These are phyloP conservation scores for Drosophila malerkotliana DNA, from an alignment of 1,140 invertebrate genomes.

Conservation along the genomic window DNA sequence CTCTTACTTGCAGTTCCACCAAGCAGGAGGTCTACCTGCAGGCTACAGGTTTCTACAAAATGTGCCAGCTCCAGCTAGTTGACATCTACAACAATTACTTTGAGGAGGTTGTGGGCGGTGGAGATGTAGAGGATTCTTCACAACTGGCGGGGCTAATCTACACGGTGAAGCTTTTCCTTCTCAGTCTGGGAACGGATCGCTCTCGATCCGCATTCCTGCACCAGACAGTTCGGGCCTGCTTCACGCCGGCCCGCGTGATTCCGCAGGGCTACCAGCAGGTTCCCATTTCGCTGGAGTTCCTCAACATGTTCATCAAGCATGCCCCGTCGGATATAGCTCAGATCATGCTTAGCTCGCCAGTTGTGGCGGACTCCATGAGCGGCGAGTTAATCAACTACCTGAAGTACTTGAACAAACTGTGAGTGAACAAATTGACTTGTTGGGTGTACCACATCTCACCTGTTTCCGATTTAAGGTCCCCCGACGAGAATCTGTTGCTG, in stretches of 20 bases:
- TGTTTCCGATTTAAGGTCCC: slow-evolving; percentile 35
- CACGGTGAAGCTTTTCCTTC: slow-evolving; percentile 72
- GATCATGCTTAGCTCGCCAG: slow-evolving; percentile 74
- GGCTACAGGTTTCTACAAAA: slow-evolving; percentile 80
- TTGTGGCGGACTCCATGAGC: slow-evolving; percentile 79
- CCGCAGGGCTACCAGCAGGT: slow-evolving; percentile 75
- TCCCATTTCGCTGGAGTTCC: slow-evolving; percentile 72
- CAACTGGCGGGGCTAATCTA: slow-evolving; percentile 73
- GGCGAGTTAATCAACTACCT: slow-evolving; percentile 78
- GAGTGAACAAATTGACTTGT: slow-evolving; percentile 18
- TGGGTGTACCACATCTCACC: neutral
- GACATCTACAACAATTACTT: slow-evolving; percentile 80
- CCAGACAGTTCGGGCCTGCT: slow-evolving; percentile 68
- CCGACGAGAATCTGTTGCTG: slow-evolving; percentile 70
- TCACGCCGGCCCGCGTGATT: slow-evolving; percentile 63
- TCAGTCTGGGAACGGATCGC: slow-evolving; percentile 72
- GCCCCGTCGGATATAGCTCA: slow-evolving; percentile 66
- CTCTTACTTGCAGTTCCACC: slow-evolving; percentile 46
- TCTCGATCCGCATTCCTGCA: slow-evolving; percentile 68
- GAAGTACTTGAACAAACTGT: slow-evolving; percentile 69
- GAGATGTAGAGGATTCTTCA: slow-evolving; percentile 31
- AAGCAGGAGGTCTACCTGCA: slow-evolving; percentile 79
- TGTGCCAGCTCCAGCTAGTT: slow-evolving; percentile 75
- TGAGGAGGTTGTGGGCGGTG: slow-evolving; percentile 29
- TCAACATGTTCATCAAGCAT: slow-evolving; percentile 80